Base-by-base conservation (phyloP, 2,888 invertebrate species). In the Globia sparganii region DNA sequence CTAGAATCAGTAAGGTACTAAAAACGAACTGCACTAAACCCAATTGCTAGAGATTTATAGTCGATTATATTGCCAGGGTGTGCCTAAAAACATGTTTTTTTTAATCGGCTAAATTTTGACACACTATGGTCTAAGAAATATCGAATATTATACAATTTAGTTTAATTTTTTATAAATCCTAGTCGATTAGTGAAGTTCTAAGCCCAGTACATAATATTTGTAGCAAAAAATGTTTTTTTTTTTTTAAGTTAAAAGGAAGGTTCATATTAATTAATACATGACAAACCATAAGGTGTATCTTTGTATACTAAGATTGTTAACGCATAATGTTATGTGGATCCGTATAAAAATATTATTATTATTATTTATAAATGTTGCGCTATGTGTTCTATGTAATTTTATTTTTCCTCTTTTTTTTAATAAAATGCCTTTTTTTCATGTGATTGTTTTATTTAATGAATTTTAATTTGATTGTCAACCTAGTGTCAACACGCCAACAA, bases 291-390 rank as follows among this genome's bases (percentile, higher is more conserved):
- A 90, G 90, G 90, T 91, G 86, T 91, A 89, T 90, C 87, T 91
- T 90, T 90, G 83, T 92, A 89, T 90, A 91, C 86, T 92, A 93
- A 92, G 91, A 90, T 92, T 94, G 94, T 94, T 95, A 92, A 93
- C 91, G 93, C 93, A 93, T 95, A 93, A 90, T 87, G 82, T 92
- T 94, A 93, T 92, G 93, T 94, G 94, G 93, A 93, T 94, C 91
- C 90, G 92, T 93, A 90, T 88, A 88, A 66, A 88, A 86, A 89
- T 88, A 89, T 89, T 90, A 90, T 88, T 88, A 92, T 92, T 93
- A 92, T 92, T 93, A 92, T 95, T 93, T 95, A 94, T 95, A 94
- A 95, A 95, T 95, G 95, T 96, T 96, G 94, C 93, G 94, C 92
- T 92, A 93, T 94, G 94, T 95, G 94, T 95, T 95, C 92, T 91